Evolutionary conservation across 2,797 vertebrate species (phyloP), one percentile per base, ranked within the genome.

Genomic region (Limnodromus scolopaceus): DNA sequence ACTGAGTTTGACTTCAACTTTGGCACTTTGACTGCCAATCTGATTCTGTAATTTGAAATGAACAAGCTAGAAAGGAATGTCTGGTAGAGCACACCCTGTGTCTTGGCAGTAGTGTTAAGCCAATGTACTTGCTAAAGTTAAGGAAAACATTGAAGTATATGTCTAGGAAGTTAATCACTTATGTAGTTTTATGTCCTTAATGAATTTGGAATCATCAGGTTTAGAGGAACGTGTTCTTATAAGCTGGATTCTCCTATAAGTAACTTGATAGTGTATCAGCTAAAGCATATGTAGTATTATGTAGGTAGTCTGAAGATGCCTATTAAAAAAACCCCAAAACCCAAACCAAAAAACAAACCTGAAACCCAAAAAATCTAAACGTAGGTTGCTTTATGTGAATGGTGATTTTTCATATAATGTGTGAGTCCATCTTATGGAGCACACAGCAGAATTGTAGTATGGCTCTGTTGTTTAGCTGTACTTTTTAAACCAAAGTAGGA

Each of bases 41-140:
- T 89, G 55, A 80, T 96, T 82, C 81, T 93, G 74, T 69, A 55
- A 55, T 89, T 93, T 77, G 65, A 53, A 70, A 43, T 94, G 87
- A 97, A 80, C 57, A 55, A 89, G 48, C 51, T 74, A 45, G 92
- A 93, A 96, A 91, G 79, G 92, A 95, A 91, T 91, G 89, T 53
- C 75, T 92, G 68, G 36, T 87, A 69, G 82, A 92, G 71, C 84
- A 95, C 87, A 60, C 87, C 85, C 91, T 80, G 22, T 55, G 4
- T 89, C 71, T 87, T 93, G 75, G 92, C 82, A 83, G 39, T 69
- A 87, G 75, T 57, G 22, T 83, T 78, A 58, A 79, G 66, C n/a
- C 36, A 38, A 16, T 2, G 2, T 70, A 32, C 45, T 7, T 55
- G 39, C 64, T 94, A 13, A 83, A 85, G 38, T 71, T 80, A 39